Evolutionary conservation across 2,797 vertebrate genomes (phyloP), one percentile per base, ranked within the genome.

Genomic region (Bradypodion pumilum): DNA sequence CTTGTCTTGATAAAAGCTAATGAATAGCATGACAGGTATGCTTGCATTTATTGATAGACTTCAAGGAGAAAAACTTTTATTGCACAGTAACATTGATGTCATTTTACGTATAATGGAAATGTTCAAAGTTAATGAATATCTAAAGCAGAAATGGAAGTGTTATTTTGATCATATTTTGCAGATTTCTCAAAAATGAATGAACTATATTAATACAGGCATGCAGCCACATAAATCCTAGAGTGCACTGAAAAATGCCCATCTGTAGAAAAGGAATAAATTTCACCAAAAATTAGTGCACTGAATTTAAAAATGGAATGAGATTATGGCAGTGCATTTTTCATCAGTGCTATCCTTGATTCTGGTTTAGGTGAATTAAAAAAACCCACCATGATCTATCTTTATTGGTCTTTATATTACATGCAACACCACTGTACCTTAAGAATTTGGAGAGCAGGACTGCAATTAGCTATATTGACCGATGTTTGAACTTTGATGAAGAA

Each of bases 81-180:
- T 84, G 23, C 19, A 81, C 80, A 85, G 79, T 32, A 83, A 0
- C 21, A 69, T 13, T 0, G 60, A 1, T 65, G 1, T 37, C 0
- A 81, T 89, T 89, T 82, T 89, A 84, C 40, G 70, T 52, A 12
- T 62, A 68, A 78, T 84, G 76, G 75, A 78, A 84, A 75, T 82
- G 46, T 1, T 62, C n/a, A 87, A 79, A 74, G 80, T 42, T 7
- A 16, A 85, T 46, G 25, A 84, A 79, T 74, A 84, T 42, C 56
- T 78, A 60, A 86, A 60, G 2, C 5, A 80, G 56, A 68, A 86
- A n/a, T 65, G 35, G 5, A 52, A 62, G 49, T 59, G 3, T 74
- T 68, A 74, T 21, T 65, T 44, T 46, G 8, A 89, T 82, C 0
- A 0, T 63, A 83, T 78, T 89, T 81, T 82, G 5, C 1, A 84